Base-by-base conservation (phyloP, 2,888 invertebrate genomes). In the Phlogophora meticulosa region DNA sequence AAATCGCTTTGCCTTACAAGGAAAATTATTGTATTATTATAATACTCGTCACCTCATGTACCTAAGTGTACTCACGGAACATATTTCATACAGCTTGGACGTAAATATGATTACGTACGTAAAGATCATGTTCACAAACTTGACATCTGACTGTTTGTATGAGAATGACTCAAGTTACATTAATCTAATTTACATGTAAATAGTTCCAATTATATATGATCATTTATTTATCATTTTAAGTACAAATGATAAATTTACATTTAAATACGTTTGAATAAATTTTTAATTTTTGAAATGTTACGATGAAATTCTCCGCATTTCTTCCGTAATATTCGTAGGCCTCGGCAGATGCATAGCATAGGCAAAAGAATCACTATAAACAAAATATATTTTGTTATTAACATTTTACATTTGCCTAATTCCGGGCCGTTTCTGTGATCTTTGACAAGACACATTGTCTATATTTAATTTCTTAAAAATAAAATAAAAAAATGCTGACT, bases 1-100 rank as follows among this genome's bases (percentile, higher is more conserved):
- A 51, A 67, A 67, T 49, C 22, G 38, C 48, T 75, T 28, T 43
- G n/a, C 32, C 22, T 40, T 56, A 60, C 43, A 60, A 60, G 70
- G 60, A 64, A 59, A 36, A 59, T 64, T 15, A 60, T 22, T 62
- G 20, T 36, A 51, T 56, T 40, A 56, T 60, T 52, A 52, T 42
- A 20, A 20, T 46, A 24, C 15, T 60, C 20, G 45, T 40, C 24
- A 38, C 13, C 24, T 46, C 38, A 48, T 28, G 28, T 46, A 52
- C 20, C 22, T 38, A 11, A 38, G 28, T 42, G 53, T 53, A 58
- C 20, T 49, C n/a, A 20, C n/a, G 13, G 7, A 42, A 46, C 38
- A 52, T 46, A 43, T 49, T 32, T 28, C 10, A 73, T 28, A 28
- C 34, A 24, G 34, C 10, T 57, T 36, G 13, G 17, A 61, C 34